Base-by-base conservation (phyloP, 2,888 invertebrate species). In the Lucinisca nassula region DNA sequence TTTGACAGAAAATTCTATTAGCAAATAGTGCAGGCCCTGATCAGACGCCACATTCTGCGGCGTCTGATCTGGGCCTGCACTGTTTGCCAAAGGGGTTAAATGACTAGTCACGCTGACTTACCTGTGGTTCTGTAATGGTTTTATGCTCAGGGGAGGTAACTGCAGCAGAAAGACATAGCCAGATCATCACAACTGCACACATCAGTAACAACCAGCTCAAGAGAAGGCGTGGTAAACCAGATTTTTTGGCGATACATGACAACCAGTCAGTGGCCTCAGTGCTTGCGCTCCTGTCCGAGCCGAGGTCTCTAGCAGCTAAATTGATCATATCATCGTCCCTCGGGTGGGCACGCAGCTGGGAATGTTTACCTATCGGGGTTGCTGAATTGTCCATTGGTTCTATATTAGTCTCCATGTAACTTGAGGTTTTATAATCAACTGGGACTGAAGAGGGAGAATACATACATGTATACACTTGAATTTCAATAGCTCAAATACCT, bases 201-300 rank as follows among this genome's bases (percentile, higher is more conserved):
- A 96, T 92, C 87, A 97, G 93, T 84, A 97, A 95, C 1, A 96
- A 95, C 45, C 96, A 92, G 30, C 96, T 95, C 51, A 97, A 94
- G 72, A 97, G 93, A 93, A 97, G 96, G 35, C 96, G 95, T 0
- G 97, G 97, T 78, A 97, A 95, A n/a, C 97, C 97, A 0, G 97
- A 97, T 91, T 97, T 97, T 67, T 95, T 95, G 0, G 97, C 92
- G 49, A 95, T 93, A 84, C 95, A 95, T 1, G 93, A 90, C 86
- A 95, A 85, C 95, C 94, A 95, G 81, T 95, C 95, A 58, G 86
- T 84, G 80, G 85, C 76, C 24, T 87, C 75, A 21, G 75, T 32
- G 38, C 38, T 35, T 10, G 40, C 55, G 30, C 51, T 81, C 4
- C 45, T 32, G 38, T 49, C 61, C 1, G 74, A 55, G 17, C 67